Evolutionary conservation across 2,888 invertebrate genomes (phyloP), one percentile per base, ranked within the genome.

Genomic region (Metacarcinus magister): DNA sequence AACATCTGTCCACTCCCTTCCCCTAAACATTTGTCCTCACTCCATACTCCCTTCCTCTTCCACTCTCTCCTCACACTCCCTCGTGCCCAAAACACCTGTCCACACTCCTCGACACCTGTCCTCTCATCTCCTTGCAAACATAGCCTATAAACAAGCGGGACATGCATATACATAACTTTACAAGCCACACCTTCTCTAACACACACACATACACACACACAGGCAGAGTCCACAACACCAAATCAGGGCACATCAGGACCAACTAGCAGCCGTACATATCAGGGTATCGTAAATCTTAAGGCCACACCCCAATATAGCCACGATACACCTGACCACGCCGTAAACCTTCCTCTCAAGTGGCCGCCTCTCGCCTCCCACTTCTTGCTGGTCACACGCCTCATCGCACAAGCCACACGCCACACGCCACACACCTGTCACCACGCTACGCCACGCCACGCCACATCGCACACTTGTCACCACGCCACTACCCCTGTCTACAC

Each of bases 1-100:
- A 60, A 39, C 67, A 89, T 60, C 89, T 94, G 89, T 23, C 94
- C 94, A 46, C 87, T 92, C 94, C 48, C 75, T 19, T 54, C 54
- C 60, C 95, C 39, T 16, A 46, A 8, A 46, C 75, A n/a, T 54
- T 93, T 60, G 46, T 54, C 54, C 43, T 67, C n/a, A 60, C n/a
- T 82, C 93, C 90, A 60, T 28, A 48, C 90, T 8, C 60, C 90
- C 87, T 39, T 16, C 43, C 93, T 3, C 89, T 48, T 93, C 19
- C 95, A 54, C 75, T 23, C 89, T 28, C 46, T 19, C 93, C 46
- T 54, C 28, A 23, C 48, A n/a, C 48, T 32, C 60, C 54, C 93
- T 54, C 28, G 5, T 44, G 28, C 54, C 10, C 60, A 13, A 8
- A 46, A 54, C 93, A n/a, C 54, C 60, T 54, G 48, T 93, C 60